Evolutionary conservation across 2,113 vertebrate genomes (phyloP).

Genomic region (Alectura lathami): DNA sequence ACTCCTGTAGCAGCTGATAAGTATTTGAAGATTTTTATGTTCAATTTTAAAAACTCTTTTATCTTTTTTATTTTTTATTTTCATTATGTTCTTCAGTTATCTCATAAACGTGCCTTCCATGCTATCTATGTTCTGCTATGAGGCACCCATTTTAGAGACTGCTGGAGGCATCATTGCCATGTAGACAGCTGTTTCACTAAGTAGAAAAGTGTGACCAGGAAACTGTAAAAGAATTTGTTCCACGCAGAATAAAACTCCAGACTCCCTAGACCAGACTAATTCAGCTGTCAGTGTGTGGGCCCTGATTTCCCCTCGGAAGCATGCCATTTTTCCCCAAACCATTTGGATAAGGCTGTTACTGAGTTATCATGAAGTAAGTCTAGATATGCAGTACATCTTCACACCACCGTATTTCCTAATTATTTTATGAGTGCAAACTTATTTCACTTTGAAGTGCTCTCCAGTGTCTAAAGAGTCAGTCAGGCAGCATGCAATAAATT

Average conservation of each 20-base stretch:
- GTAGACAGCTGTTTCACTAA: background rate
- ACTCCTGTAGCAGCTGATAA: background rate
- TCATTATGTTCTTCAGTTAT: background rate
- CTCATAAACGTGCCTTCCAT: background rate
- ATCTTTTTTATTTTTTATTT: background rate
- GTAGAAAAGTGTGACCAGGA: background rate
- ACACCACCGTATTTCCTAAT: background rate
- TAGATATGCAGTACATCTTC: background rate
- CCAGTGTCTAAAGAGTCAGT: background rate
- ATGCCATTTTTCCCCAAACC: background rate
- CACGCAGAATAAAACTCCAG: background rate
- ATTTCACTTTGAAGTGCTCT: background rate
- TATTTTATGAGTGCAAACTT: background rate
- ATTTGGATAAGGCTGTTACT: background rate
- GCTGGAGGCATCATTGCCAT: background rate
- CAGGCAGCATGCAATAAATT: background rate
- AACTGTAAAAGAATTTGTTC: background rate
- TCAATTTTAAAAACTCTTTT: background rate
- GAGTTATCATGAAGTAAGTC: background rate
- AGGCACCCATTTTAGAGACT: background rate
- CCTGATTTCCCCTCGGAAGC: background rate
- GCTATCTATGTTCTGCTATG: background rate
- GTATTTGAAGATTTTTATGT: background rate
- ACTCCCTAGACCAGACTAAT: background rate
- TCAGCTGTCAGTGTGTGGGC: background rate